phyloP scores from a whole-genome alignment of 2,888 invertebrate species.

The Eupeodes latifasciatus region DNA sequence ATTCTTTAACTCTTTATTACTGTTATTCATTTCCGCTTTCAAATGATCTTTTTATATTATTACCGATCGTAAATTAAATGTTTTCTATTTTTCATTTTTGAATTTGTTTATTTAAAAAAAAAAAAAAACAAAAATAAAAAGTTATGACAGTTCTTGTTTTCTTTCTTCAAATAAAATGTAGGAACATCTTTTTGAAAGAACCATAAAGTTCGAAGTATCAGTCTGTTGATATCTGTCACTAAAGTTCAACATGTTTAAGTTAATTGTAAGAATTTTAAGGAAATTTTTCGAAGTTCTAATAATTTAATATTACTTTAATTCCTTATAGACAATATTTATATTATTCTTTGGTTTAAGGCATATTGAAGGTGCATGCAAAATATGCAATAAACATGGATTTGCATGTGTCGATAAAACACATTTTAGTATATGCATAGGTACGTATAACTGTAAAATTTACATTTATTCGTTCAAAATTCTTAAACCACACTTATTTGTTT shows the following conservation, averaged over 20 bases:
- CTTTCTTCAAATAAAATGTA: slow-evolving; percentile 40
- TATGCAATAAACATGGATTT: slow-evolving; percentile 76
- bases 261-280: slow-evolving; percentile 25
- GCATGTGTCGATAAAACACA: slow-evolving; percentile 77
- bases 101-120: not conserved
- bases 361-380: slow-evolving; percentile 78
- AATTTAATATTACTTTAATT: not conserved
- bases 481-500: not conserved
- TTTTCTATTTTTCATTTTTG: not conserved
- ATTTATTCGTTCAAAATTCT: too few relatives aligned
- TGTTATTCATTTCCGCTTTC: not conserved
- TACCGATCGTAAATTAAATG: not conserved
- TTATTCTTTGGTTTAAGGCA: not conserved
- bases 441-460: slow-evolving; percentile 13
- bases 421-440: slow-evolving; percentile 79
- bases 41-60: not conserved
- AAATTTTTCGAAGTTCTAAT: too few relatives aligned
- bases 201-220: slow-evolving; percentile 28
- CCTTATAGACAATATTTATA: slow-evolving; percentile 37
- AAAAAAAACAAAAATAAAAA: not conserved
- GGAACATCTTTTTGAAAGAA: not conserved
- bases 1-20: too few relatives aligned
- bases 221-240: not conserved
- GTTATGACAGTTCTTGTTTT: too few relatives aligned
- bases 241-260: slow-evolving; percentile 47